These are phyloP conservation scores for Caenorhabditis afra DNA, from an alignment of 2,888 invertebrate species.

Conservation along the genomic window DNA sequence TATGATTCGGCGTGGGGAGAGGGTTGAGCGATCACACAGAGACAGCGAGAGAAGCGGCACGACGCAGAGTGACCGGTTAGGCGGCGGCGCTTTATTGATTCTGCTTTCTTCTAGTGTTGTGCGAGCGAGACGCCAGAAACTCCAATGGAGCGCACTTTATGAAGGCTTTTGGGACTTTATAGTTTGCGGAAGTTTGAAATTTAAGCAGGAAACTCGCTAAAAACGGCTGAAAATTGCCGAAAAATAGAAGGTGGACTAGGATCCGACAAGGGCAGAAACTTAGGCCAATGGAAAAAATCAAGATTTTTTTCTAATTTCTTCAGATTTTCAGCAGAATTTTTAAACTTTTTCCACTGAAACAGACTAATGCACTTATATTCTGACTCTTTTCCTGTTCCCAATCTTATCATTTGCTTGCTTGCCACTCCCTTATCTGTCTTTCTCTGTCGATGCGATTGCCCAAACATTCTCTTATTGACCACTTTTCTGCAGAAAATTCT, in stretches of 20 bases:
- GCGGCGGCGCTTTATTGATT: conserved; percentile 36
- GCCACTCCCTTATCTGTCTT: not conserved
- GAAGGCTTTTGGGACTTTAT: not conserved
- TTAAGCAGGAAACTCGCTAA: not conserved
- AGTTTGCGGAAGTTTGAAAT: not conserved
- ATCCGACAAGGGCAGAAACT: not conserved
- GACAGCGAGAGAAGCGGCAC: not conserved
- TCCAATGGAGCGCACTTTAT: conserved; percentile 11
- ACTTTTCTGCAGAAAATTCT: conserved; percentile 7
- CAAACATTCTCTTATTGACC: not conserved
- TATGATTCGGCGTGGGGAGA: conserved; percentile 31
- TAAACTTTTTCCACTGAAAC: too few relatives aligned
- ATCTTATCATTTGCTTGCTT: conserved; percentile 1
- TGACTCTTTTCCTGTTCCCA: too few relatives aligned
- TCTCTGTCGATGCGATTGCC: not conserved
- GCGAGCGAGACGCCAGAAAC: not conserved
- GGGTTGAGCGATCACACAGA: not conserved
- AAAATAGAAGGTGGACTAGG: conserved; percentile 1
- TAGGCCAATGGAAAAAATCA: not conserved
- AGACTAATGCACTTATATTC: too few relatives aligned
- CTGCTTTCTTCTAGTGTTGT: conserved; percentile 17
- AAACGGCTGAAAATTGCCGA: too few relatives aligned
- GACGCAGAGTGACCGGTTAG: conserved; percentile 50
- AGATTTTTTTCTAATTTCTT: too few relatives aligned
- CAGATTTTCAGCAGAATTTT: too few relatives aligned